phyloP scores from a whole-genome alignment of 1,140 invertebrate genomes.

The Orius insidiosus region DNA sequence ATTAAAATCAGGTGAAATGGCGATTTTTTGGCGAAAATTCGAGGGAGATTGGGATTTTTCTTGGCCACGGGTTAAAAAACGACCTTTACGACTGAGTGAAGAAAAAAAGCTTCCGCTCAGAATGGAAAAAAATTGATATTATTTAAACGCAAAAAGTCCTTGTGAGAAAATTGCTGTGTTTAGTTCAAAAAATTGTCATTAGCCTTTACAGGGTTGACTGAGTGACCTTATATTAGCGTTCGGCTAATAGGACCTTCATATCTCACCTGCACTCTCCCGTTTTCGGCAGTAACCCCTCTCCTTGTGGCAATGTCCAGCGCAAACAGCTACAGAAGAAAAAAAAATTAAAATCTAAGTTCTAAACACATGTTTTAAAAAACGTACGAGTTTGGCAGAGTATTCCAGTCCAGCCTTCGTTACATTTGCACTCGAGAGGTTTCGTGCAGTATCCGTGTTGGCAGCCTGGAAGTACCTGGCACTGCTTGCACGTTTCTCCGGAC shows the following conservation, averaged over 20 bases:
- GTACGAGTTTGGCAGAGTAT: constrained; percentile 70
- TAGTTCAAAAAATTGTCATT: not conserved
- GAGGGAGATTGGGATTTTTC: not conserved
- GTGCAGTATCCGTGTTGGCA: constrained; percentile 65
- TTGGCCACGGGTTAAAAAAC: not conserved
- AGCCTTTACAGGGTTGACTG: too few relatives aligned
- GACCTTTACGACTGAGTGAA: too few relatives aligned
- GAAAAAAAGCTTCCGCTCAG: not conserved
- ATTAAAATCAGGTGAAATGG: too few relatives aligned
- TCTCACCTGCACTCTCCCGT: constrained; percentile 47
- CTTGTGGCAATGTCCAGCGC: constrained; percentile 58
- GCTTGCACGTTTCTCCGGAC: constrained; percentile 59
- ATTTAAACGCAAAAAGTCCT: too few relatives aligned
- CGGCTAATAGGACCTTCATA: constrained; percentile 19
- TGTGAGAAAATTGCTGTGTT: not conserved
- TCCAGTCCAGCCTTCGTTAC: constrained; percentile 71
- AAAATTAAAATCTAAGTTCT: constrained; percentile 3
- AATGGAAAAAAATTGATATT: not conserved
- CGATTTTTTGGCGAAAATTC: too few relatives aligned
- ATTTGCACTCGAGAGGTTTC: constrained; percentile 69
- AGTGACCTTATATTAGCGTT: too few relatives aligned
- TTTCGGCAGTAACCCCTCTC: constrained; percentile 69
- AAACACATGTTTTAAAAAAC: constrained; percentile 22
- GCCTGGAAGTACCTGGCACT: constrained; percentile 62
- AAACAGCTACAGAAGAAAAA: constrained; percentile 45